Conservation (phyloP, 1,140 invertebrate genomes). For the Rhyacophila brunnea region DNA sequence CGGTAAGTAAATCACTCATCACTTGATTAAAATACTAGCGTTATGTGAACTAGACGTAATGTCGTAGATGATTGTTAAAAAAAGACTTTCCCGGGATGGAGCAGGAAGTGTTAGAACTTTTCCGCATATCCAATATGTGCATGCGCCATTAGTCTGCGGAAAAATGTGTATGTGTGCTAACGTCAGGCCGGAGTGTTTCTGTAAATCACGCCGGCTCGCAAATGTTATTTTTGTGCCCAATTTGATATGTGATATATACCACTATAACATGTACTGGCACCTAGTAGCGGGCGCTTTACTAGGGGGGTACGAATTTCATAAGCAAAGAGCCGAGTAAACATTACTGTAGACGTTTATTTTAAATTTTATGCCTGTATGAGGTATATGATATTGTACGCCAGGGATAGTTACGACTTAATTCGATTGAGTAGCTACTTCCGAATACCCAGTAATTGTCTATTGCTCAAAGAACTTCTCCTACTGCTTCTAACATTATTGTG, state of each 20-base stretch:
- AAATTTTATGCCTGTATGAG: slow-evolving; percentile 11
- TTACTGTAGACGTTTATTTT: slow-evolving; percentile 29
- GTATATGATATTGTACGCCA: neutral
- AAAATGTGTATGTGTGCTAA: slow-evolving; percentile 33
- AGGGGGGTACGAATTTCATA: slow-evolving; percentile 19
- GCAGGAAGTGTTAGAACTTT: slow-evolving; percentile 3
- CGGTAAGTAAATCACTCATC: too few relatives aligned
- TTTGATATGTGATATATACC: slow-evolving; percentile 36
- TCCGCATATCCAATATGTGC: slow-evolving; percentile 26
- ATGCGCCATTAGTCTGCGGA: slow-evolving; percentile 33
- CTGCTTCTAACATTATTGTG: too few relatives aligned
- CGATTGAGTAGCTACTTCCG: too few relatives aligned
- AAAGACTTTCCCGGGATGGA: too few relatives aligned
- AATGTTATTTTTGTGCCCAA: slow-evolving; percentile 36
- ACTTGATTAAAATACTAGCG: too few relatives aligned
- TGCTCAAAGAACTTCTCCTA: too few relatives aligned
- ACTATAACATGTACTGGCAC: neutral
- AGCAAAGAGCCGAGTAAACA: slow-evolving; percentile 28
- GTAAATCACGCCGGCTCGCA: slow-evolving; percentile 32
- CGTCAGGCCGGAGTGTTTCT: slow-evolving; percentile 30
- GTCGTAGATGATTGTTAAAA: too few relatives aligned
- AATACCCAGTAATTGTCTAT: too few relatives aligned
- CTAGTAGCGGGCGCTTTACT: slow-evolving; percentile 3
- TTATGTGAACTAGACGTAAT: too few relatives aligned
- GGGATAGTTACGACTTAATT: too few relatives aligned